Evolutionary conservation across 2,113 vertebrate species (phyloP), one percentile per base, ranked within the genome.

Genomic region (Hippocampus mohnikei): DNA sequence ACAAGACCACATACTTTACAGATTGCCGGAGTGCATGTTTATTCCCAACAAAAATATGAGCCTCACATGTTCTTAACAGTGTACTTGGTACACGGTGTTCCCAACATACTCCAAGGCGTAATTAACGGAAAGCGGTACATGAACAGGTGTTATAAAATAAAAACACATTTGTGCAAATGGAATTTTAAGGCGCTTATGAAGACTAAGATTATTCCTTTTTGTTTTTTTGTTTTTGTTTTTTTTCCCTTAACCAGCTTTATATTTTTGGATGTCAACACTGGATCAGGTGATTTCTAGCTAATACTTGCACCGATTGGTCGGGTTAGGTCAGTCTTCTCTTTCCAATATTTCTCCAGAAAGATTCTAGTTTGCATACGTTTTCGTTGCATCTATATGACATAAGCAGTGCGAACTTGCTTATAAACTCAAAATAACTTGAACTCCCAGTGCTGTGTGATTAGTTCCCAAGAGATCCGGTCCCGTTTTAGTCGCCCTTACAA

Each of bases 161-260:
- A 66, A 64, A 68, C 53, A 70, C 60, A 76, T 85, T 84, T 79
- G 68, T 70, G 0, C 16, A 71, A 65, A 42, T 61, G 71, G 74
- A 66, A 81, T 81, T 83, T 84, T 83, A 85, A 86, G 79, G 60
- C 70, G 76, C 79, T 85, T 84, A 80, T 29, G 21, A 78, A 52
- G 23, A 69, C 59, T 74, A 81, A 79, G 72, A 63, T 20, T 42
- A n/a, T 42, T 41, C 23, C 23, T n/a, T 41, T 41, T n/a, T 61
- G 40, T n/a, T 41, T 41, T 23, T 61, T 40, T n/a, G n/a, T n/a
- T 41, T 41, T n/a, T 61, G 40, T n/a, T 41, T 41, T 23, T n/a
- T n/a, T n/a, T n/a, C n/a, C n/a, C 40, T 13, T 42, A 41, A 50
- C 48, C 11, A 78, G 63, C 60, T 74, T 81, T 72, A 21, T 56